Conservation (phyloP, 2,797 vertebrate genomes). For the Phoebastria nigripes region DNA sequence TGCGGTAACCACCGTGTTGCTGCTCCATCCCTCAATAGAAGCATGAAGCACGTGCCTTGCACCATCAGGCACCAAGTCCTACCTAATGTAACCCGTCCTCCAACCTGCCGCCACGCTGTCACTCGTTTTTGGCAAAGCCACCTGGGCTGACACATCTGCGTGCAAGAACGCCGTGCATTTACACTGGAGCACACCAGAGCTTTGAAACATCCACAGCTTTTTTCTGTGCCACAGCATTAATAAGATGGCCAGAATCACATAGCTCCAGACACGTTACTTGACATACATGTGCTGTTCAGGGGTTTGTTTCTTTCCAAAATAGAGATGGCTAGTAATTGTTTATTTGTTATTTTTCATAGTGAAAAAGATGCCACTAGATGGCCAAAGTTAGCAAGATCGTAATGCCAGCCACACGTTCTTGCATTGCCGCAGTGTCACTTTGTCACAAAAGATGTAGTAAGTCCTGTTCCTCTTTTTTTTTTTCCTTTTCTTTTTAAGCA, state of each 20-base stretch:
- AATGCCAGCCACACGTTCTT: neutral
- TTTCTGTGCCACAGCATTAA: too few species aligned
- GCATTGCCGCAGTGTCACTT: neutral
- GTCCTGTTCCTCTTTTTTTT: neutral
- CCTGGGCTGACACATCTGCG: too few species aligned
- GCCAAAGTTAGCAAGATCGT: neutral
- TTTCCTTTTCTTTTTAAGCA: neutral
- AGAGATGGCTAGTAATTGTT: neutral
- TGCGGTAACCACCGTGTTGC: rapidly evolving
- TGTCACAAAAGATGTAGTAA: neutral
- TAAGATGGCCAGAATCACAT: rapidly evolving
- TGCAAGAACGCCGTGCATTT: rapidly evolving
- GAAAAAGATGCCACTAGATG: slow-evolving; percentile 19
- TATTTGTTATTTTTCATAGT: neutral
- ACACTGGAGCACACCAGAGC: neutral
- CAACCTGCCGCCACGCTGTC: neutral
- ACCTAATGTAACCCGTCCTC: neutral
- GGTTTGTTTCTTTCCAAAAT: neutral
- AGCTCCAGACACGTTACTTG: neutral
- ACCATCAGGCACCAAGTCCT: neutral
- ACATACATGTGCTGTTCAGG: rapidly evolving
- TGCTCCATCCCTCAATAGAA: neutral
- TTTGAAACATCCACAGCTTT: neutral
- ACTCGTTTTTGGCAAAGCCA: neutral
- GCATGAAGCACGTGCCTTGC: too few species aligned